Conservation (phyloP, 2,113 vertebrate species). For the Brachyhypopomus gauderio region DNA sequence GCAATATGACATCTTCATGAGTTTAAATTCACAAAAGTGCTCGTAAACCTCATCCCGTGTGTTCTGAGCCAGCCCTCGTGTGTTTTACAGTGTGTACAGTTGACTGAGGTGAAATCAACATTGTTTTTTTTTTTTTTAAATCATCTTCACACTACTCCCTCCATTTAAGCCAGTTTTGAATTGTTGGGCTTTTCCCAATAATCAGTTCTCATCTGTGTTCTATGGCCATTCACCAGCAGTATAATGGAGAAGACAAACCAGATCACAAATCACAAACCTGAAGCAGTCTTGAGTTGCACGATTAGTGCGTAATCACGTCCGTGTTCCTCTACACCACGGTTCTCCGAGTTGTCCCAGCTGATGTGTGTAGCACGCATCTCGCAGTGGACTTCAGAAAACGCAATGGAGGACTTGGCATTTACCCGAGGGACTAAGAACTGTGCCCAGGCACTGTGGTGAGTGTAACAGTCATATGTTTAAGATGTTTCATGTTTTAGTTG, state of each 20-base stretch:
- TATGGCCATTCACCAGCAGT: not conserved
- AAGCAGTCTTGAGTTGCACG: too few species aligned
- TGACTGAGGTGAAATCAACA: not conserved
- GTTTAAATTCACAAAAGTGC: not conserved
- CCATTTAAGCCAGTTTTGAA: not conserved
- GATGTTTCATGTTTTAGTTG: not conserved
- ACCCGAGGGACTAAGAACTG: constrained; percentile 10
- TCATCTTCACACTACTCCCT: not conserved
- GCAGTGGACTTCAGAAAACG: constrained; percentile 31
- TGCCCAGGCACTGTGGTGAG: constrained; percentile 32
- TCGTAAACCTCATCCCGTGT: not conserved
- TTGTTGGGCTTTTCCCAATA: not conserved
- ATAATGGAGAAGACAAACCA: not conserved
- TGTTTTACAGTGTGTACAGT: not conserved
- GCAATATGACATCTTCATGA: constrained; percentile 35
- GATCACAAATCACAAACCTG: not conserved
- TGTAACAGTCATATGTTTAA: not conserved
- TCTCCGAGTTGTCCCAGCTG: not conserved
- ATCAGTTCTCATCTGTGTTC: not conserved
- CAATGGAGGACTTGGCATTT: constrained; percentile 8
- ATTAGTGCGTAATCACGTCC: too few species aligned
- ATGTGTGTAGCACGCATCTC: not conserved
- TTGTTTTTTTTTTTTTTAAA: not conserved
- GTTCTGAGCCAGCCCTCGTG: constrained; percentile 8
- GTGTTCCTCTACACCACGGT: not conserved